Evolutionary conservation across 64 coral and sea anemone species (phyloP).

Genomic region (Catalaphyllia jardinei): DNA sequence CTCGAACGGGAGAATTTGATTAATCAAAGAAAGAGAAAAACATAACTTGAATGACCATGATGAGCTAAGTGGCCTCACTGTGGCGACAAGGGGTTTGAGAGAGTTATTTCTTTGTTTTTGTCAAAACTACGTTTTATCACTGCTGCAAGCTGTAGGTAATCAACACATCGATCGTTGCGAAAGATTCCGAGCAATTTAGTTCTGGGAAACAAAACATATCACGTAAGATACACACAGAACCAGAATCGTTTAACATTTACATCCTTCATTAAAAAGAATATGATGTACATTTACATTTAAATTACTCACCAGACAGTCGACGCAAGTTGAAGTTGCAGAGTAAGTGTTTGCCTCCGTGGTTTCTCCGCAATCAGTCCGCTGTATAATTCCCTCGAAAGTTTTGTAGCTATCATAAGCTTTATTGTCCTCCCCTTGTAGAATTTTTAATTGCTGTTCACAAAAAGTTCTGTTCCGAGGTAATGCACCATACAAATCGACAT

Average conservation of each 20-base stretch:
- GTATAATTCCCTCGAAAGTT: conserved; percentile 22
- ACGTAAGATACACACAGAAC: conserved; percentile 15
- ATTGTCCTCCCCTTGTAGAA: not conserved
- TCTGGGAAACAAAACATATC: not conserved
- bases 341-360: not conserved
- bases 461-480: not conserved
- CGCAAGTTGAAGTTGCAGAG: conserved; percentile 33
- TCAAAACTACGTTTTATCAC: not conserved
- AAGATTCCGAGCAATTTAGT: not conserved
- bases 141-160: too few species aligned
- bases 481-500: not conserved
- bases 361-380: conserved; percentile 21
- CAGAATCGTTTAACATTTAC: not conserved
- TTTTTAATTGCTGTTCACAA: not conserved
- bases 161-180: not conserved
- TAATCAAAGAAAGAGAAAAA: conserved; percentile 10
- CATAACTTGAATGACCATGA: not conserved
- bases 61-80: not conserved
- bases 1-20: conserved; percentile 12
- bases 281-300: conserved; percentile 22
- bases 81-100: conserved; percentile 10
- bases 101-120: not conserved
- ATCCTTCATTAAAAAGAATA: conserved; percentile 16
- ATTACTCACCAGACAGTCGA: conserved; percentile 24
- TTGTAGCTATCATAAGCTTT: not conserved